Base-by-base conservation (phyloP, 2,113 vertebrate species). In the Rhea americana region DNA sequence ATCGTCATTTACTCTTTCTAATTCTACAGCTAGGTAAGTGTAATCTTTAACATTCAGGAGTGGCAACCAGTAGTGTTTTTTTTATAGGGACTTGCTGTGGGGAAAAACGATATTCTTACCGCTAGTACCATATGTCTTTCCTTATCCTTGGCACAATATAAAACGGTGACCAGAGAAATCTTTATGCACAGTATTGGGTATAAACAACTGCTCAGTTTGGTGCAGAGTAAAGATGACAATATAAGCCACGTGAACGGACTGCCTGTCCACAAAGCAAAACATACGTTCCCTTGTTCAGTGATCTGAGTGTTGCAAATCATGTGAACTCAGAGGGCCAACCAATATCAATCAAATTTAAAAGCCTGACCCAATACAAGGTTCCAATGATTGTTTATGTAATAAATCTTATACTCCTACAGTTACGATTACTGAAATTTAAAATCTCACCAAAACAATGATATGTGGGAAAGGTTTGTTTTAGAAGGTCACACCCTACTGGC, bases 361-460 rank as follows among this genome's bases (percentile, higher is more conserved):
- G 37, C 87, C 68, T 61, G 71, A 85, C 50, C 78, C 92, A 94
- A 81, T 7, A 55, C 55, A 1, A 66, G 67, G 85, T 74, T 79
- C 93, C 92, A 70, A 32, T 0, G 47, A 39, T 63, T 47, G 45
- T 43, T 70, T 17, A 9, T 45, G 7, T 5, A 56, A 85, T 56
- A 26, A 78, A 47, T 32, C 70, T 63, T 63, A 91, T 12, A 13
- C n/a, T 91, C 47, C 82, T 85, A 22, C 53, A 28, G 87, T 20
- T 41, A 2, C 0, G 7, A 43, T 28, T 26, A 2, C 63, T 47
- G 79, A 59, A 4, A 4, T 12, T 70, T 62, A 25, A 58, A 66
- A 17, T 3, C 53, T 17, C 14, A n/a, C 2, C 73, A 16, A 25
- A 72, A 56, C 47, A 50, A 19, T 51, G 71, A 19, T 1, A 1